phyloP scores from a whole-genome alignment of 1,140 invertebrate genomes.

The Aphelenchoides avenae region DNA sequence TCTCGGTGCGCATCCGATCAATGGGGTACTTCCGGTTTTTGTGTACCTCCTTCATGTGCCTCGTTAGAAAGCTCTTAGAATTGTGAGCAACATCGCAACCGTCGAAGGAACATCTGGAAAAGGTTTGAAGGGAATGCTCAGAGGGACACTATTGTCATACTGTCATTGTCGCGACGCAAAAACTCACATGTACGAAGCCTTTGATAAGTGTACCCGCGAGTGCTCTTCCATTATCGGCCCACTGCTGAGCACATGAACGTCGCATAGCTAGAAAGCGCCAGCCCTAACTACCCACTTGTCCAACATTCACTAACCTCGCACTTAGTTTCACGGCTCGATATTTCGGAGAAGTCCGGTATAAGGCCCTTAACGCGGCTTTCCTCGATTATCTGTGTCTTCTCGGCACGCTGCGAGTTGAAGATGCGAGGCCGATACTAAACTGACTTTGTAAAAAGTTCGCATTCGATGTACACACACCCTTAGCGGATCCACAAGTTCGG shows the following conservation, averaged over 20 bases:
- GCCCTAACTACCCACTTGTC: neutral
- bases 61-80: slow-evolving; percentile 12
- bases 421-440: slow-evolving; percentile 15
- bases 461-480: no score
- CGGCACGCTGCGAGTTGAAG: slow-evolving; percentile 20
- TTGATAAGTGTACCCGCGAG: slow-evolving; percentile 14
- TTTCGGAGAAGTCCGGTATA: slow-evolving; percentile 20
- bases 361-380: slow-evolving; percentile 7
- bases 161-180: no score
- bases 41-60: slow-evolving; percentile 23
- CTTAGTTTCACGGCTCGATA: slow-evolving; percentile 16
- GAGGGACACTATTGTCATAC: neutral
- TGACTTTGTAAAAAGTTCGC: neutral
- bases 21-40: slow-evolving; percentile 12
- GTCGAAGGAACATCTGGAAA: slow-evolving; percentile 11
- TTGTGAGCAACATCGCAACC: slow-evolving; percentile 4
- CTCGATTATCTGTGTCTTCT: slow-evolving; percentile 24
- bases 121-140: slow-evolving; percentile 2
- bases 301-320: slow-evolving; percentile 8
- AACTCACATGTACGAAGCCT: slow-evolving; percentile 9
- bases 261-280: neutral
- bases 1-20: slow-evolving; percentile 1
- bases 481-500: neutral
- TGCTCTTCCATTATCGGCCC: slow-evolving; percentile 14
- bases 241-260: slow-evolving; percentile 1